phyloP scores from a whole-genome alignment of 2,888 invertebrate species.

The Kryphioiulus occultus region DNA sequence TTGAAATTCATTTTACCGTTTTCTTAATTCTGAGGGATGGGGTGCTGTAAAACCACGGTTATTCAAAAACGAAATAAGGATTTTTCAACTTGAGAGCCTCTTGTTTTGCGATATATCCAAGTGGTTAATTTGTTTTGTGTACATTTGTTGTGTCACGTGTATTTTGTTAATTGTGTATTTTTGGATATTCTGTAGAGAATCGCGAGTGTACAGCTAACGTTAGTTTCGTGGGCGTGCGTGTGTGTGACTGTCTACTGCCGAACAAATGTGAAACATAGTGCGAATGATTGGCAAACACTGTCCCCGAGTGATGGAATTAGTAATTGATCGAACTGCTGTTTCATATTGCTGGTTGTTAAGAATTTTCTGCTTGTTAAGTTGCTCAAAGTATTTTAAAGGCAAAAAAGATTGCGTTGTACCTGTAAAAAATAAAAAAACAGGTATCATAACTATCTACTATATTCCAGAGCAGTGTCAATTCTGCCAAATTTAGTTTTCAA shows the following conservation, averaged over 20 bases:
- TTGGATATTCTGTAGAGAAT: constrained; percentile 27
- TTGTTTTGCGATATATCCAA: constrained; percentile 8
- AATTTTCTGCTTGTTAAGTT: constrained; percentile 38
- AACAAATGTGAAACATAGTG: constrained; percentile 21
- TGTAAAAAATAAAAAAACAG: constrained; percentile 15
- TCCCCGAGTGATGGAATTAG: background rate
- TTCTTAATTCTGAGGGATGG: background rate
- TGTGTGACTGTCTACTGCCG: background rate
- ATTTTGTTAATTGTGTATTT: constrained; percentile 28
- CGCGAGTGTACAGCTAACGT: constrained; percentile 34
- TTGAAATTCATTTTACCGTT: background rate
- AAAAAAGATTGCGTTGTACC: constrained; percentile 32
- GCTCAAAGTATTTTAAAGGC: constrained; percentile 38
- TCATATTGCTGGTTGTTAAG: constrained; percentile 35
- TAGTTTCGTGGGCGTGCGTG: constrained; percentile 24
- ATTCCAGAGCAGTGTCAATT: background rate
- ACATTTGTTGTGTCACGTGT: constrained; percentile 21
- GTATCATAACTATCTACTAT: background rate
- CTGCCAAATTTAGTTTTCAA: background rate
- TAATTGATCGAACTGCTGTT: background rate
- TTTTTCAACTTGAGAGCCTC: background rate
- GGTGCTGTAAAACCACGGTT: background rate
- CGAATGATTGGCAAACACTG: background rate
- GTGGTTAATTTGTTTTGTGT: constrained; percentile 7
- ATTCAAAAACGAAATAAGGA: background rate